Conservation (phyloP, 2,888 invertebrate species). For the Cryptosula pallasiana region DNA sequence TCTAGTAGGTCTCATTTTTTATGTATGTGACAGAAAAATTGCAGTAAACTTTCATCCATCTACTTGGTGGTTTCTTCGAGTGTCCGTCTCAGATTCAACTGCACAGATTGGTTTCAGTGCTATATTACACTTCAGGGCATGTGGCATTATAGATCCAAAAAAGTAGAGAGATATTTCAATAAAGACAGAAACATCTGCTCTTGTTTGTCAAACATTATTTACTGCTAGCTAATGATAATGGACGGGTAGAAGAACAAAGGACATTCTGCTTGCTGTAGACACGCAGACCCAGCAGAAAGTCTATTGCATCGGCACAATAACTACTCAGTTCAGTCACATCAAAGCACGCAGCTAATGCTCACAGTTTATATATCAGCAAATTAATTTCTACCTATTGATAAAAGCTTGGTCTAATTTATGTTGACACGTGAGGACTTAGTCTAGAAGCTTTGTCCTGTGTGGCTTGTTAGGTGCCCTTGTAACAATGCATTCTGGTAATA, state of each 20-base stretch:
- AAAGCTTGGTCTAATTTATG: background rate
- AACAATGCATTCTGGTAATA: background rate
- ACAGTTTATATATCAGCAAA: background rate
- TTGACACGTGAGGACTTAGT: background rate
- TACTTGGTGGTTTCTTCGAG: no score
- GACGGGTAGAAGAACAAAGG: background rate
- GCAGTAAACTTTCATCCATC: no score
- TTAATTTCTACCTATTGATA: background rate
- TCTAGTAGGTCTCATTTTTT: no score
- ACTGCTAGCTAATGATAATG: background rate
- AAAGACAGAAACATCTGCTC: background rate
- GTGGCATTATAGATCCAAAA: background rate
- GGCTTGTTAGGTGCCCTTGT: background rate
- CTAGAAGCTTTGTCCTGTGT: background rate
- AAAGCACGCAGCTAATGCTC: background rate
- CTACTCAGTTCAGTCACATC: background rate
- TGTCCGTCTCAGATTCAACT: no score
- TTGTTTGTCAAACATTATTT: background rate
- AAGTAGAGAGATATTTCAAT: background rate
- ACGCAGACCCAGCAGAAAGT: background rate
- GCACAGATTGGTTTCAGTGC: no score
- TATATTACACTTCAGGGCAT: background rate
- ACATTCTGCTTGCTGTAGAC: background rate
- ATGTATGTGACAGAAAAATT: no score
- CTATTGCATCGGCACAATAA: background rate